These are phyloP conservation scores for Propithecus deckenii DNA, from an alignment of 2,797 vertebrate genomes.

Conservation along the genomic window DNA sequence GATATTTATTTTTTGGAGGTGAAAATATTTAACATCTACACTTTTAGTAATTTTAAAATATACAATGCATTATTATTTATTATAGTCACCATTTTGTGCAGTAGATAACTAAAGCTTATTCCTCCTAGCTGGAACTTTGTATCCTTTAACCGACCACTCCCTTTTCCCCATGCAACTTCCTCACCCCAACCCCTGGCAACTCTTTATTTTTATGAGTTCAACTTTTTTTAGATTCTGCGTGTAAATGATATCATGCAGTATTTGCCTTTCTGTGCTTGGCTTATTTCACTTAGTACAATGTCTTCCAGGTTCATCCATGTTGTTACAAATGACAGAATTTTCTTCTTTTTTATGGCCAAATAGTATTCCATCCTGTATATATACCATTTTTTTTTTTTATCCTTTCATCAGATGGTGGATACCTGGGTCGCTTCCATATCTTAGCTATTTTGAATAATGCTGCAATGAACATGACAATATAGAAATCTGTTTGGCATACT, in stretches of 20 bases:
- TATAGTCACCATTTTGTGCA: background rate
- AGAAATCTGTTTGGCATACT: background rate
- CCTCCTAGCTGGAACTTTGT: background rate
- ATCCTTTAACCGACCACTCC: background rate
- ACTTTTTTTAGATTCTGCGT: background rate
- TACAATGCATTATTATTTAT: background rate
- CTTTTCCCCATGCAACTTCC: too few relatives aligned
- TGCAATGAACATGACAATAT: background rate
- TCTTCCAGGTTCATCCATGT: background rate
- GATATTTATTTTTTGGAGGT: background rate
- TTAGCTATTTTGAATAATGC: background rate
- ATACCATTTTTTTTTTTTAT: background rate
- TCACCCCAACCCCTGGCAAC: too few relatives aligned
- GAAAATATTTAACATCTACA: background rate
- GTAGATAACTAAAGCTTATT: background rate
- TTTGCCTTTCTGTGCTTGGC: background rate
- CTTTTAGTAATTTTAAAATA: background rate
- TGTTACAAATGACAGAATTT: background rate
- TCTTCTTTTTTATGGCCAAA: background rate
- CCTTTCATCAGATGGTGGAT: background rate
- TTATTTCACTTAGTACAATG: background rate
- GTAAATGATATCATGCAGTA: background rate
- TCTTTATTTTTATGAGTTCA: background rate
- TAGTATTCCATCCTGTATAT: background rate
- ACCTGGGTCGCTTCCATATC: background rate